A percentile compares a stretch with the other conserved stretches of the same genome.
Evolutionary conservation across 2,888 invertebrate genomes (phyloP).

Genomic region (Caenorhabditis auriculariae): DNA sequence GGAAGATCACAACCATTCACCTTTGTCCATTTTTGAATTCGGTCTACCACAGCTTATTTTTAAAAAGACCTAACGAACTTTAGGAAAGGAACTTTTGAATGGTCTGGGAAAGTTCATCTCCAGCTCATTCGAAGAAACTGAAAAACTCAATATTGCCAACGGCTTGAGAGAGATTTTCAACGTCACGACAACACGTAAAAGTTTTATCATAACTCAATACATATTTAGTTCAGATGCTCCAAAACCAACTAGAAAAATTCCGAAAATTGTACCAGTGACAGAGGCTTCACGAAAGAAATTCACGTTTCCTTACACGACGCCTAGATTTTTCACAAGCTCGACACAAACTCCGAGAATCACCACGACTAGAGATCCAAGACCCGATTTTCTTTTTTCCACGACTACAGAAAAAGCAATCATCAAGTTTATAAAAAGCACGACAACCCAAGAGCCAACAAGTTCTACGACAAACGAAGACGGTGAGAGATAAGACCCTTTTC

Average conservation of each 20-base stretch:
- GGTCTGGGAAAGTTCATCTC: slow-evolving; percentile 22
- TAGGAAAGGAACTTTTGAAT: slow-evolving; percentile 29
- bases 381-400: slow-evolving; percentile 20
- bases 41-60: slow-evolving; percentile 1
- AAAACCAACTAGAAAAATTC: slow-evolving; percentile 17
- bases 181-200: slow-evolving; percentile 14
- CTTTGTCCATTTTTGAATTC: slow-evolving; percentile 16
- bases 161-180: slow-evolving; percentile 33
- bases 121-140: slow-evolving; percentile 20
- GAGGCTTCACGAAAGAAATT: slow-evolving; percentile 7
- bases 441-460: slow-evolving; percentile 6
- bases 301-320: slow-evolving; percentile 13
- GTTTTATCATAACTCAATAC: neutral
- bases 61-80: slow-evolving; percentile 3
- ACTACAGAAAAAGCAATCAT: slow-evolving; percentile 23
- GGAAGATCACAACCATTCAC: too few relatives aligned
- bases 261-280: slow-evolving; percentile 26
- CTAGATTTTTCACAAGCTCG: slow-evolving; percentile 11
- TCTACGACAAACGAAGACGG: slow-evolving; percentile 7
- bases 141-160: slow-evolving; percentile 21
- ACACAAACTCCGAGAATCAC: slow-evolving; percentile 7
- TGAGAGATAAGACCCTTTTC: neutral
- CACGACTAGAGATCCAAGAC: slow-evolving; percentile 17
- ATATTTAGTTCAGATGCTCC: slow-evolving; percentile 5
- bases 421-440: slow-evolving; percentile 22